A percentile compares a stretch with the other conserved stretches of the same genome.
Evolutionary conservation across 2,888 invertebrate genomes (phyloP).

Genomic region (Nudaria mundana): DNA sequence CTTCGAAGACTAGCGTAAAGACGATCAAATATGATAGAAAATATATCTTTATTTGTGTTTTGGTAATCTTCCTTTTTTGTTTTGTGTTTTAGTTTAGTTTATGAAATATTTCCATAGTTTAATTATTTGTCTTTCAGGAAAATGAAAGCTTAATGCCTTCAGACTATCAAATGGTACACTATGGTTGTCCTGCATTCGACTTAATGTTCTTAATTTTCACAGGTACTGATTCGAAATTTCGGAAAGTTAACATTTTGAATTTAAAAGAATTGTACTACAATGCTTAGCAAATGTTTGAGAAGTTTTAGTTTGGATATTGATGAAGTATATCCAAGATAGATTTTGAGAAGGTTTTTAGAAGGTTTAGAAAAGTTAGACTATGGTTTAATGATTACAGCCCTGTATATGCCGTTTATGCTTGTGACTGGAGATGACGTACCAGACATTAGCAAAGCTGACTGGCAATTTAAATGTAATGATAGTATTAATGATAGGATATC

Average conservation of each 20-base stretch:
- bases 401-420: background rate
- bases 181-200: slow-evolving; percentile 45
- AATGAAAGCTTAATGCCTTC: slow-evolving; percentile 40
- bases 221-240: slow-evolving; percentile 44
- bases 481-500: background rate
- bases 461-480: background rate
- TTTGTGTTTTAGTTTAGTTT: no score
- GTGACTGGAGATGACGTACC: background rate
- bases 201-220: slow-evolving; percentile 44
- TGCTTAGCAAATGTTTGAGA: background rate
- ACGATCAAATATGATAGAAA: no score
- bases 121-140: no score
- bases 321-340: background rate
- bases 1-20: no score
- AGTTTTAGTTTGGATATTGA: background rate
- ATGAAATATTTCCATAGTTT: background rate
- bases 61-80: no score
- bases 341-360: background rate
- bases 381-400: background rate
- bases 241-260: slow-evolving; percentile 36
- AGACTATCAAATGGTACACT: slow-evolving; percentile 48
- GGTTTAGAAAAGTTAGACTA: background rate
- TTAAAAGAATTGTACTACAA: slow-evolving; percentile 41
- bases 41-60: no score
- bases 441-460: background rate